These are phyloP conservation scores for Caenorhabditis sp. DNA, from an alignment of 2,888 invertebrate species.

Conservation along the genomic window DNA sequence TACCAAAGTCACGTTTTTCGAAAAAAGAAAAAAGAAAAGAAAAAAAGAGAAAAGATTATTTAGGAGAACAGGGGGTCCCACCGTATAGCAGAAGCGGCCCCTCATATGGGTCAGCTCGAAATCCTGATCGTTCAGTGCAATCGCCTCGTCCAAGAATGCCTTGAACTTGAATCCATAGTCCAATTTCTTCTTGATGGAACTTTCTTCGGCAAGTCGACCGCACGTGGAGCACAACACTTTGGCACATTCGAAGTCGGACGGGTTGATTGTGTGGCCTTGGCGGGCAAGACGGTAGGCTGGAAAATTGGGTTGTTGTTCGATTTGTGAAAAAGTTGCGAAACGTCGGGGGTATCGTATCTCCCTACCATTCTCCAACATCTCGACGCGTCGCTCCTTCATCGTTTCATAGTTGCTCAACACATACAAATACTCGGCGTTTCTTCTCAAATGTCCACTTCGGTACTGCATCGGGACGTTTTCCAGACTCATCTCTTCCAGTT, in stretches of 20 bases:
- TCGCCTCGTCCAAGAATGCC: slow-evolving; percentile 60
- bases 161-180: slow-evolving; percentile 70
- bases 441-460: slow-evolving; percentile 41
- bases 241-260: slow-evolving; percentile 44
- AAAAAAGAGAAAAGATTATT: too few relatives aligned
- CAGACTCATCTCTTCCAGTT: slow-evolving; percentile 25
- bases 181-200: slow-evolving; percentile 58
- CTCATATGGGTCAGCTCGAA: slow-evolving; percentile 70
- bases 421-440: slow-evolving; percentile 60
- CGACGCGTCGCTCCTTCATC: slow-evolving; percentile 35
- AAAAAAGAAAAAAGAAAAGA: too few relatives aligned
- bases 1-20: neutral
- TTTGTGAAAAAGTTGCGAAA: too few relatives aligned
- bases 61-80: too few relatives aligned
- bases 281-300: slow-evolving; percentile 49
- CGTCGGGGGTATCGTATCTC: too few relatives aligned
- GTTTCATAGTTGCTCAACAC: slow-evolving; percentile 49
- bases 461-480: slow-evolving; percentile 23
- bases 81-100: slow-evolving; percentile 67
- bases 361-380: slow-evolving; percentile 51
- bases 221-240: slow-evolving; percentile 62
- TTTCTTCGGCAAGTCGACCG: slow-evolving; percentile 69
- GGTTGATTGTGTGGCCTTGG: slow-evolving; percentile 42
- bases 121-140: slow-evolving; percentile 45
- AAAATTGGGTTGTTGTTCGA: too few relatives aligned